phyloP scores from a whole-genome alignment of 1,140 invertebrate genomes.

The Aethina tumida region DNA sequence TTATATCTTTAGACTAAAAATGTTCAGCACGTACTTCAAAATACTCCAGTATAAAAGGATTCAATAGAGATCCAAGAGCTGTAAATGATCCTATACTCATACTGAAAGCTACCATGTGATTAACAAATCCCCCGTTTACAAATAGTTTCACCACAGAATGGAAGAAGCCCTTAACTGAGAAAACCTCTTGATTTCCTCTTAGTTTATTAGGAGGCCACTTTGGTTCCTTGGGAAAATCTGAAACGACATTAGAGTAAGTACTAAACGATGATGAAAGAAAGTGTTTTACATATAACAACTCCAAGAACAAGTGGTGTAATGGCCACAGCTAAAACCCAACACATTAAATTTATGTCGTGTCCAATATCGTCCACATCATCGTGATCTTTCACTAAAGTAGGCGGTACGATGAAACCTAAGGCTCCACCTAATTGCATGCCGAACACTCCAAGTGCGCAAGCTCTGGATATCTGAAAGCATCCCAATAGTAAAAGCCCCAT shows the following conservation, averaged over 20 bases:
- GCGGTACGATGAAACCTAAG: slow-evolving; percentile 36
- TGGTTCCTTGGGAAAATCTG: slow-evolving; percentile 16
- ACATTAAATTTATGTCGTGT: slow-evolving; percentile 24
- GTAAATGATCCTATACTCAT: slow-evolving; percentile 22
- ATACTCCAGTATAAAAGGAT: slow-evolving; percentile 22
- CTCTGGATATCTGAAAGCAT: slow-evolving; percentile 46
- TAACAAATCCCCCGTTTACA: slow-evolving; percentile 15
- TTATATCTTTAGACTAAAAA: not conserved
- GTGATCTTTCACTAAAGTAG: slow-evolving; percentile 38
- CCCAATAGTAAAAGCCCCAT: slow-evolving; percentile 6
- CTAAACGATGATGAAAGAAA: no score
- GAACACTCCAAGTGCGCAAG: slow-evolving; percentile 68
- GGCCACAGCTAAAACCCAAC: slow-evolving; percentile 10
- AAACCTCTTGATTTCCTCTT: not conserved
- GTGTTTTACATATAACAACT: slow-evolving; percentile 17
- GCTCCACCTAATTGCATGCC: slow-evolving; percentile 58
- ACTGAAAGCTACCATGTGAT: slow-evolving; percentile 18
- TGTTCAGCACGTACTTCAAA: slow-evolving; percentile 17
- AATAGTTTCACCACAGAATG: slow-evolving; percentile 12
- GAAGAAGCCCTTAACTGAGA: slow-evolving; percentile 11
- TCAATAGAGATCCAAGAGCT: slow-evolving; percentile 18
- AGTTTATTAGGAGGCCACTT: slow-evolving; percentile 13
- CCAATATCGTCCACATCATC: slow-evolving; percentile 33
- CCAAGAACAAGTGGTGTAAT: slow-evolving; percentile 15
- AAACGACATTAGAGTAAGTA: no score